A percentile compares a stretch with the other conserved stretches of the same genome.
Evolutionary conservation across 2,888 invertebrate genomes (phyloP).

Genomic region (Nematopogon swammerdamellus): DNA sequence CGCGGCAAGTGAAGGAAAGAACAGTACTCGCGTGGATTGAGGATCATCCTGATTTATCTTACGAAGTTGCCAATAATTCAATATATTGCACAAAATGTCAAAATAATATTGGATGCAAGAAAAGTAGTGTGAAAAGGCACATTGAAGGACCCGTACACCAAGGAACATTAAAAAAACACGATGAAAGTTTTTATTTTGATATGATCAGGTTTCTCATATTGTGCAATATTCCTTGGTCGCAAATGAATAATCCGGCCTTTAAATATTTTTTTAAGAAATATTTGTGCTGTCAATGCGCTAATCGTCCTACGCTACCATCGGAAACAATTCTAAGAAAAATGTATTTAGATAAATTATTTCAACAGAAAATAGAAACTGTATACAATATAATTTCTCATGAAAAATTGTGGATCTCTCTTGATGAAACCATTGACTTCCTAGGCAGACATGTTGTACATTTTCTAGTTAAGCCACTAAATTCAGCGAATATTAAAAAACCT

Average conservation of each 20-base stretch:
- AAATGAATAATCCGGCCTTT: constrained; percentile 5
- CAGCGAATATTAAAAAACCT: constrained; percentile 1
- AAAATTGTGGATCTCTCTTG: constrained; percentile 3
- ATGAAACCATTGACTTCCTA: constrained; percentile 2
- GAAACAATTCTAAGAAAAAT: no score
- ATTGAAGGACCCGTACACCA: constrained; percentile 5
- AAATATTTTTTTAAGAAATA: constrained; percentile 4
- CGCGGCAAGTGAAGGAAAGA: not conserved
- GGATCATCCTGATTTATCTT: constrained; percentile 3
- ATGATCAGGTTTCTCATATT: constrained; percentile 5
- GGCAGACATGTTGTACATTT: constrained; percentile 3
- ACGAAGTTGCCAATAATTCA: constrained; percentile 2
- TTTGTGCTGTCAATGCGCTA: no score
- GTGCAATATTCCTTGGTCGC: constrained; percentile 7
- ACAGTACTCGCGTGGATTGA: constrained; percentile 1
- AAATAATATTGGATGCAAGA: constrained; percentile 1
- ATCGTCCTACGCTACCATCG: no score
- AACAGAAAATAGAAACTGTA: no score
- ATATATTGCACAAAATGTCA: constrained; percentile 6
- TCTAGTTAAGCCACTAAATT: not conserved
- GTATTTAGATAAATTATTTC: no score
- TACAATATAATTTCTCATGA: no score
- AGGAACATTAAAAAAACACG: constrained; percentile 3
- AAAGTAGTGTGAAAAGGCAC: constrained; percentile 5
- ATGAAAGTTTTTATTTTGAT: constrained; percentile 6